These are phyloP conservation scores for Beris chalybata DNA, from an alignment of 2,888 invertebrate species.

Conservation along the genomic window DNA sequence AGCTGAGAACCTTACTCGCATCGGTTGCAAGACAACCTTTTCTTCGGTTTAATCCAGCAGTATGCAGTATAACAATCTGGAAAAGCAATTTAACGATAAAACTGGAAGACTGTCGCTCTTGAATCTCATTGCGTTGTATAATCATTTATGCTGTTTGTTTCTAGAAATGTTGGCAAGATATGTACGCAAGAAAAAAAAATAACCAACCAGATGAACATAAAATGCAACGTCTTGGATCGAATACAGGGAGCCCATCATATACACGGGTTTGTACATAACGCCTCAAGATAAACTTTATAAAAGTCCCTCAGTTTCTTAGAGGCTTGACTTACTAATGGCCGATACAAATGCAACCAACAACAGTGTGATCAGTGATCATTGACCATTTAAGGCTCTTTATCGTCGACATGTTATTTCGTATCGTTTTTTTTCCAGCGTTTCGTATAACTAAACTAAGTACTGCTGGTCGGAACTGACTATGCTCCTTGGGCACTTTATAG, in stretches of 20 bases:
- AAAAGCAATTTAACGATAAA: too few relatives aligned
- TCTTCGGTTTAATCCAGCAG: too few relatives aligned
- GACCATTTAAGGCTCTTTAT: constrained; percentile 30
- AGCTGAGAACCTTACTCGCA: too few relatives aligned
- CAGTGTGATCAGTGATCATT: constrained; percentile 12
- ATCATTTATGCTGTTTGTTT: too few relatives aligned
- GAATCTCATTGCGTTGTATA: too few relatives aligned
- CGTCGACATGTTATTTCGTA: constrained; percentile 20
- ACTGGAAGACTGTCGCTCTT: too few relatives aligned
- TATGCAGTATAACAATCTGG: too few relatives aligned
- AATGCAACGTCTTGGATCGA: not conserved
- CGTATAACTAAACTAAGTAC: constrained; percentile 3
- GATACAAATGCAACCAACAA: constrained; percentile 29
- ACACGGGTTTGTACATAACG: constrained; percentile 25
- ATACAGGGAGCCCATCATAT: constrained; percentile 21
- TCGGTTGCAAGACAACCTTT: too few relatives aligned
- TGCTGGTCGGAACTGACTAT: not conserved
- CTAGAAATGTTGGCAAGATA: too few relatives aligned
- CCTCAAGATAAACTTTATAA: constrained; percentile 20
- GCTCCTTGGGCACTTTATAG: constrained; percentile 14
- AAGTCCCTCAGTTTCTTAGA: constrained; percentile 6
- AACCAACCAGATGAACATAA: too few relatives aligned
- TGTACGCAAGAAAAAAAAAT: too few relatives aligned
- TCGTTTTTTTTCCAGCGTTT: constrained; percentile 19
- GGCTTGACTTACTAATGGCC: constrained; percentile 14